Conservation (phyloP, 1,140 invertebrate genomes). For the Lordiphosa mommai region DNA sequence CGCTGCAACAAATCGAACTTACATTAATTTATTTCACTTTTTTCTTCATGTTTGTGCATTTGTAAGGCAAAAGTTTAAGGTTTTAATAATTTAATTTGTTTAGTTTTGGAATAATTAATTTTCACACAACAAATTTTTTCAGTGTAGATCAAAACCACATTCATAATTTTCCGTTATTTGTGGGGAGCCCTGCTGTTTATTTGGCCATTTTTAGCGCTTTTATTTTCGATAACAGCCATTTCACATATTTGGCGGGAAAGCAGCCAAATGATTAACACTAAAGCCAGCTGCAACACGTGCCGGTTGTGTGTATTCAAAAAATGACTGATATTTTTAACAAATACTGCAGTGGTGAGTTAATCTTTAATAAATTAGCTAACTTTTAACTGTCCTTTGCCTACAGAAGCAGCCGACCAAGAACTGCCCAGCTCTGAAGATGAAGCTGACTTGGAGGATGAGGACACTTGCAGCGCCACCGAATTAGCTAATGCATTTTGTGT, state of each 20-base stretch:
- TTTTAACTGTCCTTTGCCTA: neutral
- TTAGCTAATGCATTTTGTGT: constrained; percentile 34
- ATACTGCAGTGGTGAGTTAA: constrained; percentile 35
- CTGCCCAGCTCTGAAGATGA: constrained; percentile 54
- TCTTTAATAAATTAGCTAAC: accelerated
- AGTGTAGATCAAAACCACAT: too few species aligned
- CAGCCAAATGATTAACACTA: neutral
- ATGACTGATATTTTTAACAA: constrained; percentile 40
- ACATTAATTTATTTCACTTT: too few species aligned
- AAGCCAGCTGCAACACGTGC: constrained; percentile 23
- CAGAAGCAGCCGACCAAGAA: constrained; percentile 28
- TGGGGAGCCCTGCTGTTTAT: too few species aligned
- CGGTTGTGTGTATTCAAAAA: neutral
- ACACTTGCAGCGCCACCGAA: constrained; percentile 50
- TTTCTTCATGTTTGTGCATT: too few species aligned
- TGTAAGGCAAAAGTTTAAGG: too few species aligned
- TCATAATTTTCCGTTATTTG: too few species aligned
- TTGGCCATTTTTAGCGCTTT: too few species aligned
- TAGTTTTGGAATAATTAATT: too few species aligned
- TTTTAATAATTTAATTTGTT: too few species aligned
- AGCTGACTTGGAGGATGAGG: constrained; percentile 44
- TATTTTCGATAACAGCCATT: neutral
- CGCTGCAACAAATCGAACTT: too few species aligned
- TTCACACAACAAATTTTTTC: too few species aligned
- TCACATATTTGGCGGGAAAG: too few species aligned